Base-by-base conservation (phyloP, 2,797 vertebrate species). In the Amniataba percoides region DNA sequence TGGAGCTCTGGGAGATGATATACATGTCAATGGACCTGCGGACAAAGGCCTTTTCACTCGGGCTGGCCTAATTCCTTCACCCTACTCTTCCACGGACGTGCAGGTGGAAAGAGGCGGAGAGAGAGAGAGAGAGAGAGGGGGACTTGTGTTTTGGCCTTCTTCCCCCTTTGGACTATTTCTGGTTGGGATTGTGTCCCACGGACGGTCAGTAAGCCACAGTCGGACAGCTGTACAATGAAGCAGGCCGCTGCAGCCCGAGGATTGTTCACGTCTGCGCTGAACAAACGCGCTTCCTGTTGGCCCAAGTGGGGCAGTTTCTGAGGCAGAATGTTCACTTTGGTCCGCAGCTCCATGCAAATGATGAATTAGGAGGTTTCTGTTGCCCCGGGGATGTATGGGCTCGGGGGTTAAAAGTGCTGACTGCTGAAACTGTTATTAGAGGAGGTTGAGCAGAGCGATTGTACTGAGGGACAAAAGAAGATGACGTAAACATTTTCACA, bases 21-120 rank as follows among this genome's bases (percentile, higher is more conserved):
- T 95, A 93, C 94, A 95, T 95, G 92, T 95, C 93, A 95, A 95
- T 94, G 71, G 93, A 64, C 27, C 78, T 7, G 56, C 7, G 52
- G 85, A 95, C 94, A 95, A 95, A 94, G 89, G 80, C 82, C 93
- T 90, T 94, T 95, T 95, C 92, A 92, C 82, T 81, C 39, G 27
- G 7, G 18, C 86, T 45, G 78, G 81, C 89, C 92, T 85, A 85
- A 93, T 83, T 86, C 90, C 88, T 77, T 91, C 87, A 87, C 85
- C 81, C 90, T 78, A 64, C 89, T 88, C 87, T 64, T 76, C 74
- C 66, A 14, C 81, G 88, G 88, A 87, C 86, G 87, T 87, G 91
- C 90, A 94, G 93, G 94, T 93, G 92, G 90, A 74, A 43, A 79
- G 71, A 5, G 83, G 71, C 8, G 25, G 52, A 81, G 81, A 86